Percentiles rank a stretch among this genome's conserved stretches.
Conservation (phyloP, 2,797 vertebrate species). For the Muscicapa striata region DNA sequence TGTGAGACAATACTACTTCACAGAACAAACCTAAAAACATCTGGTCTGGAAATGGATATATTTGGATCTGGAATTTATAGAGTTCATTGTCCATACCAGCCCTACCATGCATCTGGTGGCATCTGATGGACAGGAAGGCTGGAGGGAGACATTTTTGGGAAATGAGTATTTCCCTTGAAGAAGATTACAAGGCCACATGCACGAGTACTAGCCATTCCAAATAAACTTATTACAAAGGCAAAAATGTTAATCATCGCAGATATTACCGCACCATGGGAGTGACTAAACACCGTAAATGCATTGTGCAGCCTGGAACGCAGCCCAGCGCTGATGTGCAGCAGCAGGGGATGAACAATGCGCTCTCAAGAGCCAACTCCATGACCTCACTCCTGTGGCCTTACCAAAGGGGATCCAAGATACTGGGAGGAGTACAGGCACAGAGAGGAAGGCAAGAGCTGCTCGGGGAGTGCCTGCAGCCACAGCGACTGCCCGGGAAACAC, state of each 20-base stretch:
- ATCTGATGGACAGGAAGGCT: neutral
- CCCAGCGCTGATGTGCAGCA: neutral
- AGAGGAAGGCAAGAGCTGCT: neutral
- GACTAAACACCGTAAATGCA: neutral
- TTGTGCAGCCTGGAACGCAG: neutral
- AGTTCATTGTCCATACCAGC: neutral
- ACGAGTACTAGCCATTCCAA: neutral
- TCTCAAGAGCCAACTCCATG: neutral
- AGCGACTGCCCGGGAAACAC: neutral
- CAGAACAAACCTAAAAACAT: neutral
- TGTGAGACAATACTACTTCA: neutral
- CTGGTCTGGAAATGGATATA: neutral
- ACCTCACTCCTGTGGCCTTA: neutral
- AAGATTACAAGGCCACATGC: neutral
- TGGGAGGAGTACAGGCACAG: neutral
- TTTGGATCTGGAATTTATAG: neutral
- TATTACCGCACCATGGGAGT: neutral
- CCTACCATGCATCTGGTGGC: neutral
- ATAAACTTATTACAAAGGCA: constrained; percentile 11
- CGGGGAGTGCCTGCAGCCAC: neutral
- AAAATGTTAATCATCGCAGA: neutral
- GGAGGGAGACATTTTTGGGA: neutral
- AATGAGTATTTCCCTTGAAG: neutral
- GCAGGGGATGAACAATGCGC: neutral
- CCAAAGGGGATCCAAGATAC: neutral